phyloP scores from a whole-genome alignment of 1,140 invertebrate species.

The Drosophila auraria region DNA sequence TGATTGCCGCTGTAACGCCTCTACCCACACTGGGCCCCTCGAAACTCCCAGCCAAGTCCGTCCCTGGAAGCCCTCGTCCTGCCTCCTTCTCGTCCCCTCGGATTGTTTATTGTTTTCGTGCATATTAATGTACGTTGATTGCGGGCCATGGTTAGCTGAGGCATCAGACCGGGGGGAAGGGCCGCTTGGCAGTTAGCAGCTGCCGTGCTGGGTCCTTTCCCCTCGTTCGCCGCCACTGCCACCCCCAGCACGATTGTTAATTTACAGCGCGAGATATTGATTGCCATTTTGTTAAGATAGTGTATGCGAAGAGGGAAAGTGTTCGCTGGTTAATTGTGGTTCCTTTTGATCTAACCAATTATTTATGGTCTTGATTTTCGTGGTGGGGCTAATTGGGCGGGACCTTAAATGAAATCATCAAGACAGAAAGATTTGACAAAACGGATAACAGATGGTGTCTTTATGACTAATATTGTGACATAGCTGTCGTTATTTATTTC shows the following conservation, averaged over 20 bases:
- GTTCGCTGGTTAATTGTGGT: constrained; percentile 69
- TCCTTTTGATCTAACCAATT: constrained; percentile 43
- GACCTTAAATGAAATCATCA: constrained; percentile 41
- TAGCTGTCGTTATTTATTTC: too few relatives aligned
- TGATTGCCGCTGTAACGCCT: constrained; percentile 82
- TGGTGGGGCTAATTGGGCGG: constrained; percentile 32
- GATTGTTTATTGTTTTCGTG: constrained; percentile 84
- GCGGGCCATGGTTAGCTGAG: constrained; percentile 50
- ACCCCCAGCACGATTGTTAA: constrained; percentile 62
- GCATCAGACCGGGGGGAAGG: constrained; percentile 8
- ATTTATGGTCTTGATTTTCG: constrained; percentile 28
- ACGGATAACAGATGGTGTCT: constrained; percentile 3
- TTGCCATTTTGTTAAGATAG: constrained; percentile 65
- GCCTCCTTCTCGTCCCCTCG: constrained; percentile 10
- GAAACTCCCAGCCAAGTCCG: background rate
- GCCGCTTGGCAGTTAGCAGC: constrained; percentile 71
- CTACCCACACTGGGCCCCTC: constrained; percentile 46
- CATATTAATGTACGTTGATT: constrained; percentile 84
- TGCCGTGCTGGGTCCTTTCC: constrained; percentile 55
- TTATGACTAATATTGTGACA: background rate
- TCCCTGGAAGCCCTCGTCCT: constrained; percentile 18
- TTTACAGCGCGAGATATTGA: constrained; percentile 82
- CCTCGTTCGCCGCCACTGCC: background rate
- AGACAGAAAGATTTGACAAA: constrained; percentile 11
- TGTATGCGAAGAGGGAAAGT: constrained; percentile 47